phyloP scores from a whole-genome alignment of 2,888 invertebrate species.

The Meliscaeva auricollis region DNA sequence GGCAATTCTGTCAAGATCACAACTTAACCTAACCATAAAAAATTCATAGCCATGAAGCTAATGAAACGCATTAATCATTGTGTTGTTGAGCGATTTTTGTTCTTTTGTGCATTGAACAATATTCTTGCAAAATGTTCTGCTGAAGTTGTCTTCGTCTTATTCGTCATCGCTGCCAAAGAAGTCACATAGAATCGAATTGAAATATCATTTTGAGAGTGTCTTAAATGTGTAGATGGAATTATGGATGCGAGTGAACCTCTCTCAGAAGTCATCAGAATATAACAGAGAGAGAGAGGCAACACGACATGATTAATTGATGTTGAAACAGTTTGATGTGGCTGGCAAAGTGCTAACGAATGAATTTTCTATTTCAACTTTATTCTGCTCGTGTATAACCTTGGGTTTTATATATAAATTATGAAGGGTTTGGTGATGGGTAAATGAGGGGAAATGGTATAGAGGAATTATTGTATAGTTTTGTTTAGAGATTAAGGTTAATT shows the following conservation, averaged over 20 bases:
- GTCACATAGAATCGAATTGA: slow-evolving; percentile 70
- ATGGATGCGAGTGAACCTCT: slow-evolving; percentile 48
- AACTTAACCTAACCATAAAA: background rate
- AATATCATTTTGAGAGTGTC: slow-evolving; percentile 75
- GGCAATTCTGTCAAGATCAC: slow-evolving; percentile 23
- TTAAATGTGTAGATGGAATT: slow-evolving; percentile 71
- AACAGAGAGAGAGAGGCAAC: slow-evolving; percentile 39
- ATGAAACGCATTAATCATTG: slow-evolving; percentile 76
- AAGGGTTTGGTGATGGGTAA: slow-evolving; percentile 4
- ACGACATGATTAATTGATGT: slow-evolving; percentile 75
- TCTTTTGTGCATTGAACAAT: slow-evolving; percentile 49
- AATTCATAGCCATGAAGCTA: slow-evolving; percentile 51
- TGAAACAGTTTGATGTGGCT: slow-evolving; percentile 64
- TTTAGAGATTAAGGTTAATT: slow-evolving; percentile 76
- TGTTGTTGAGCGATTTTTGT: slow-evolving; percentile 65
- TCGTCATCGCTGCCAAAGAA: slow-evolving; percentile 61
- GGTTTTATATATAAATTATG: slow-evolving; percentile 20
- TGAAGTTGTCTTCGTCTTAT: slow-evolving; percentile 1
- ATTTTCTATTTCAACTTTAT: slow-evolving; percentile 47
- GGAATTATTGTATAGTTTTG: slow-evolving; percentile 65
- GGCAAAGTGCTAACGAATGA: slow-evolving; percentile 47
- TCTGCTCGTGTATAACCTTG: slow-evolving; percentile 72
- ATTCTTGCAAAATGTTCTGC: slow-evolving; percentile 68
- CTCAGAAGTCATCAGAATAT: background rate
- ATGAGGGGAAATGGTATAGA: background rate